Evolutionary conservation across 2,888 invertebrate genomes (phyloP), one percentile per base, ranked within the genome.

Genomic region (Drosophila rellima): DNA sequence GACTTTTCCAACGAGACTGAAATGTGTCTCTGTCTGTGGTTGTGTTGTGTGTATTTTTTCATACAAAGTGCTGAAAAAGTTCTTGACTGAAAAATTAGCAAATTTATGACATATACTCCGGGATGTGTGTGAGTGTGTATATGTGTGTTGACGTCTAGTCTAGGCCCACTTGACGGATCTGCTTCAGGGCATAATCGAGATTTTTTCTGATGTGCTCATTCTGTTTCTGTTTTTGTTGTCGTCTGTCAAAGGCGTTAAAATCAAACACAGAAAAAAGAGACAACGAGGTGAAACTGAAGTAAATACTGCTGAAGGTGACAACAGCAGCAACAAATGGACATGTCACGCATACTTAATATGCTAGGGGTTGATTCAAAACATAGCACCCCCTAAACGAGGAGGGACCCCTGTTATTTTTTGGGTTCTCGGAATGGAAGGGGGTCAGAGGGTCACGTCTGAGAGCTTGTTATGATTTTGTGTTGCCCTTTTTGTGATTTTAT

Each of bases 331-430:
- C 75, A 89, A 78, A 82, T 75, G 82, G 68, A 89, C 83, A 88
- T 82, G 89, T 84, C 85, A 79, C 80, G 89, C 89, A 84, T 89
- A 89, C 82, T 82, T 75, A 84, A 84, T 84, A 76, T 37, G 64
- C 48, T 33, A 56, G 39, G 23, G 48, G 39, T 39, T 42, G 47
- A 51, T 39, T 44, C 52, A 60, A 17, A n/a, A n/a, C 39, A 55
- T 47, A 61, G 62, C 35, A 10, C 23, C 11, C 11, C 17, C 26
- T 54, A 26, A 42, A 20, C 51, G 51, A 60, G 29, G 15, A 42
- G 18, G 20, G 29, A 20, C 23, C 10, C 40, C 20, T 23, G 23
- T n/a, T 40, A 26, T 51, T 51, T 42, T 45, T 29, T 45, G 17
- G 51, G 26, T 11, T 51, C n/a, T 17, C 1, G 31, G n/a, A 10